Percentiles rank a stretch among this genome's conserved stretches.
These are phyloP conservation scores for Garra rufa DNA, from an alignment of 2,113 vertebrate species.

Conservation along the genomic window DNA sequence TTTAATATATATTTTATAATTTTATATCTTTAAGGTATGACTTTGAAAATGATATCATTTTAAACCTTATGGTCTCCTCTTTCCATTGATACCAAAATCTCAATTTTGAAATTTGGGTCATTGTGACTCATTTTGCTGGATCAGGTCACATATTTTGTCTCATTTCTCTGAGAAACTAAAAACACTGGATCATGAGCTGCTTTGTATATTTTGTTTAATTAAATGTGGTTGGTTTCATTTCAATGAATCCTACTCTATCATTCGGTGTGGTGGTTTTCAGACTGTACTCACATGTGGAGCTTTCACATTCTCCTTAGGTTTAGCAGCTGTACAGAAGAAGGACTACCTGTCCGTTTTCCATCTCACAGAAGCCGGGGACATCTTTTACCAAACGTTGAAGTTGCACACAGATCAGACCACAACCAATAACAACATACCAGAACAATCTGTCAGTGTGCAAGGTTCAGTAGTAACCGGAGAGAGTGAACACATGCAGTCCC, in stretches of 20 bases:
- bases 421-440: background rate
- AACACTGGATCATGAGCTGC: background rate
- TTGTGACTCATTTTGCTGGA: too few relatives aligned
- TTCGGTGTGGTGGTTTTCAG: background rate
- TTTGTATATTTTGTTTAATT: background rate
- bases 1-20: too few relatives aligned
- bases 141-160: too few relatives aligned
- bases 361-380: conserved; percentile 82
- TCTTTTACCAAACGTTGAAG: conserved; percentile 84
- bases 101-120: too few relatives aligned
- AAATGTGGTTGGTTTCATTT: background rate
- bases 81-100: too few relatives aligned
- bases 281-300: background rate
- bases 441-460: background rate
- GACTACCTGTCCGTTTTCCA: conserved; percentile 80
- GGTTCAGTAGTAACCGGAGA: background rate
- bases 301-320: conserved; percentile 68
- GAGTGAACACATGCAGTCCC: background rate
- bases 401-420: conserved; percentile 6
- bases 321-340: conserved; percentile 65
- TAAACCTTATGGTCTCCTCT: too few relatives aligned
- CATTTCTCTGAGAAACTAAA: background rate
- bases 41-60: too few relatives aligned
- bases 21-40: too few relatives aligned
- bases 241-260: background rate